These are phyloP conservation scores for Drosophila ficusphila DNA, from an alignment of 1,140 invertebrate species.

Conservation along the genomic window DNA sequence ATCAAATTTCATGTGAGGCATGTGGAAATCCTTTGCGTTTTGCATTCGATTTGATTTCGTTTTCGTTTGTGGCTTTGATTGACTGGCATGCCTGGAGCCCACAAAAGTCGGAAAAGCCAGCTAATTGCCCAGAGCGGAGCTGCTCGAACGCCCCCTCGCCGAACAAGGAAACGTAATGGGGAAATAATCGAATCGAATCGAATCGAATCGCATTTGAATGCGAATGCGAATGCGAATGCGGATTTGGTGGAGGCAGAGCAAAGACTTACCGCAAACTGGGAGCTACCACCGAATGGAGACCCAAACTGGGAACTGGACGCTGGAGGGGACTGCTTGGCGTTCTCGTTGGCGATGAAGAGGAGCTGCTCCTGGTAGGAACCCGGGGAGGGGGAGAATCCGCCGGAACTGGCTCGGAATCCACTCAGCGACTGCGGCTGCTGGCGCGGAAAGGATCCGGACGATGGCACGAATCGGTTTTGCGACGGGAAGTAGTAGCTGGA, in stretches of 20 bases:
- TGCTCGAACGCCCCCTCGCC: slow-evolving; percentile 7
- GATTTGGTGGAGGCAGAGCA: slow-evolving; percentile 13
- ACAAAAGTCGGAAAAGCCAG: slow-evolving; percentile 34
- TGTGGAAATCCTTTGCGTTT: slow-evolving; percentile 52
- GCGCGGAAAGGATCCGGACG: slow-evolving; percentile 65
- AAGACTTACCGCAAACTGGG: slow-evolving; percentile 75
- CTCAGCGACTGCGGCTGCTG: slow-evolving; percentile 36
- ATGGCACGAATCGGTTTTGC: slow-evolving; percentile 82
- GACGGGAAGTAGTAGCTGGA: slow-evolving; percentile 76
- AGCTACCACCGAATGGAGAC: slow-evolving; percentile 50
- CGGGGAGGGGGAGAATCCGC: slow-evolving; percentile 57
- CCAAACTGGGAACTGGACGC: slow-evolving; percentile 53
- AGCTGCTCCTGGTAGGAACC: slow-evolving; percentile 82
- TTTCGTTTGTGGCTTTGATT: slow-evolving; percentile 70
- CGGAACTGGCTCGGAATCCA: slow-evolving; percentile 36
- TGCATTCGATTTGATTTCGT: slow-evolving; percentile 65
- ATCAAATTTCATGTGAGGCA: slow-evolving; percentile 57
- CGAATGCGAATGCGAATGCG: too few species aligned
- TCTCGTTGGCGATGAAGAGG: slow-evolving; percentile 77
- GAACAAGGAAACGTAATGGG: slow-evolving; percentile 49
- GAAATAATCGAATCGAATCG: slow-evolving; percentile 50
- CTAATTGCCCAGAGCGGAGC: slow-evolving; percentile 58
- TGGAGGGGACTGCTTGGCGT: slow-evolving; percentile 45
- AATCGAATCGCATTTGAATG: too few species aligned
- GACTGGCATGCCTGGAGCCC: slow-evolving; percentile 45